Base-by-base conservation (phyloP, 2,797 vertebrate species). In the Typhlichthys subterraneus region DNA sequence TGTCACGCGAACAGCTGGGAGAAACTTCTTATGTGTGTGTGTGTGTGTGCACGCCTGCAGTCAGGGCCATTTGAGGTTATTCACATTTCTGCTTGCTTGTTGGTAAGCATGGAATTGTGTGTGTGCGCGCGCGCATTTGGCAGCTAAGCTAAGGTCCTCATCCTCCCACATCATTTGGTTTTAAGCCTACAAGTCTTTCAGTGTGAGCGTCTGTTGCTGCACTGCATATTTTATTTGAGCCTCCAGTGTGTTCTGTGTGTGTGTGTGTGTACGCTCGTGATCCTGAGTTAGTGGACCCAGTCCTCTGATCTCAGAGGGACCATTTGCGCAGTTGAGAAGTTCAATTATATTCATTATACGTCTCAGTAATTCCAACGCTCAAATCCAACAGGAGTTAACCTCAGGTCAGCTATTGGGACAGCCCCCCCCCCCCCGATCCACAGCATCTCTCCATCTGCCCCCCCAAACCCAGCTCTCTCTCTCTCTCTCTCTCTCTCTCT, bases 331-430 rank as follows among this genome's bases (percentile, higher is more conserved):
- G 63, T 48, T 48, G 17, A 31, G 12, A 53, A 4, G 51, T 29
- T 31, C 5, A 19, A 53, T 53, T 23, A 53, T 23, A 19, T 11
- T 53, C 52, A 53, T 53, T 53, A 53, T 2, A 23, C 19, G 45
- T 67, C 63, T 67, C 56, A 53, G 14, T 67, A 48, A 76, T 49
- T 46, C 23, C 52, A 4, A 46, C 11, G 51, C 63, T 68, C 5
- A 73, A 63, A 60, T 73, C 48, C 62, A 67, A 61, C 64, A 45
- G 70, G 57, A 49, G 19, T 53, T 53, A 73, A 61, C 57, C 52
- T 45, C 4, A 11, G 48, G 69, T 47, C 10, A 31, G 42, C 59
- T 38, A 38, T 38, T 38, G 33, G 52, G 4, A 51, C 48, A 15
- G 6, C 17, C 17, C 17, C 17, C 17, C 3, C 17, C 17, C 17